phyloP scores from a whole-genome alignment of 2,888 invertebrate species.

The Cephus nigrinus region DNA sequence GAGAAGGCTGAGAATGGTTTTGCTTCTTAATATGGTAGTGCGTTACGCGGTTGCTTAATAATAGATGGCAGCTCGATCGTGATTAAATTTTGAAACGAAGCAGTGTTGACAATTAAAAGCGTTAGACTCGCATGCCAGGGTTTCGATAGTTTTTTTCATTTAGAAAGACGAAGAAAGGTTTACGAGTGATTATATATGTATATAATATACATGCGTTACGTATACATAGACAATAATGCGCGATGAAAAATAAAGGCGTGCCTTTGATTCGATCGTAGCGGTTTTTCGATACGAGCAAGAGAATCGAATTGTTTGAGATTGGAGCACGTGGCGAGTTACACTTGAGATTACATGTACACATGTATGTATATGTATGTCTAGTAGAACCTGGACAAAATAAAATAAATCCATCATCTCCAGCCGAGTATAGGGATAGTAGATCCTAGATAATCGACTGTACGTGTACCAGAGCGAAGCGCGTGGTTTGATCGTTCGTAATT shows the following conservation, averaged over 20 bases:
- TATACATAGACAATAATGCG: no score
- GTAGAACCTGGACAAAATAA: not conserved
- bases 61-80: no score
- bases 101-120: no score
- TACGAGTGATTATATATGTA: no score
- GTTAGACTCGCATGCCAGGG: no score
- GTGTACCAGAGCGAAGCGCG: not conserved
- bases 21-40: not conserved
- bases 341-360: not conserved
- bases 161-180: no score
- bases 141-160: no score
- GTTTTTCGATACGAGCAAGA: no score
- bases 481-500: conserved; percentile 16
- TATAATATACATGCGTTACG: no score
- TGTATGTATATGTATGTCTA: not conserved
- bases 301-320: not conserved
- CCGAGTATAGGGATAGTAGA: not conserved
- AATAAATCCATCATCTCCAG: not conserved
- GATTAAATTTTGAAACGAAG: no score
- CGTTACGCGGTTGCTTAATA: not conserved
- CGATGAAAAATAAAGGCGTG: no score
- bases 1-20: not conserved
- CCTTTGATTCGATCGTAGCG: no score
- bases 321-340: not conserved
- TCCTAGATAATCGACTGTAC: not conserved